Evolutionary conservation across 2,888 invertebrate genomes (phyloP).

Genomic region (Salticus scenicus): DNA sequence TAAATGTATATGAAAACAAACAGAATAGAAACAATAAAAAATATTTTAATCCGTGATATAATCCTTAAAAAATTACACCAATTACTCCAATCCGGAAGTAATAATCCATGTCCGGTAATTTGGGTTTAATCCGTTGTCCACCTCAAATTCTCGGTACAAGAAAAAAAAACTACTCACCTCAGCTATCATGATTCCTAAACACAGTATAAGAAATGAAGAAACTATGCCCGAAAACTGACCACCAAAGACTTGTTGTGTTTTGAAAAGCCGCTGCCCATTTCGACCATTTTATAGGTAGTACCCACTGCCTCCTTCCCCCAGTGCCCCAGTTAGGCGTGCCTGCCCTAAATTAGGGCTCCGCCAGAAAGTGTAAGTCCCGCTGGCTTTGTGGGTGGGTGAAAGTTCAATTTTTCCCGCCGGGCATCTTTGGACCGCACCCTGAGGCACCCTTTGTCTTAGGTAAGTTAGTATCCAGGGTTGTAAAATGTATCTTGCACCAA

Average conservation of each 20-base stretch:
- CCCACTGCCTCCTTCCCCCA: conserved; percentile 18
- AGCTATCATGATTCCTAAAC: conserved; percentile 40
- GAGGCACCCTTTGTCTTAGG: conserved; percentile 43
- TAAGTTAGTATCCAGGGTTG: neutral
- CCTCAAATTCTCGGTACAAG: conserved; percentile 17
- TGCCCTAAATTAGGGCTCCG: conserved; percentile 46
- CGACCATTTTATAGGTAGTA: conserved; percentile 25
- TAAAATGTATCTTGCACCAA: neutral
- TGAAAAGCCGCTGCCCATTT: conserved; percentile 19
- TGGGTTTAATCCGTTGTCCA: neutral
- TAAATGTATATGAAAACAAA: too few species aligned
- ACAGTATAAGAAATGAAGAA: conserved; percentile 15
- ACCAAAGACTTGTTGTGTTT: conserved; percentile 36
- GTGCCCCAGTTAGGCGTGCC: conserved; percentile 60
- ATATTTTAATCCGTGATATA: neutral
- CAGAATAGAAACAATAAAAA: too few species aligned
- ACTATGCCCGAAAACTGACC: conserved; percentile 21
- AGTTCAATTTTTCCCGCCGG: conserved; percentile 59
- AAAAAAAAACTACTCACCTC: conserved; percentile 43
- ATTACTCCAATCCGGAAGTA: conserved; percentile 9
- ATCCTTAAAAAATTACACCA: neutral
- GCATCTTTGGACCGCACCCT: conserved; percentile 40
- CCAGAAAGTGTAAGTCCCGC: conserved; percentile 55
- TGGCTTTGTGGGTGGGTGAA: conserved; percentile 58
- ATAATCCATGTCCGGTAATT: neutral